Evolutionary conservation across 2,113 vertebrate genomes (phyloP), one percentile per base, ranked within the genome.

Genomic region (Bufo bufo): DNA sequence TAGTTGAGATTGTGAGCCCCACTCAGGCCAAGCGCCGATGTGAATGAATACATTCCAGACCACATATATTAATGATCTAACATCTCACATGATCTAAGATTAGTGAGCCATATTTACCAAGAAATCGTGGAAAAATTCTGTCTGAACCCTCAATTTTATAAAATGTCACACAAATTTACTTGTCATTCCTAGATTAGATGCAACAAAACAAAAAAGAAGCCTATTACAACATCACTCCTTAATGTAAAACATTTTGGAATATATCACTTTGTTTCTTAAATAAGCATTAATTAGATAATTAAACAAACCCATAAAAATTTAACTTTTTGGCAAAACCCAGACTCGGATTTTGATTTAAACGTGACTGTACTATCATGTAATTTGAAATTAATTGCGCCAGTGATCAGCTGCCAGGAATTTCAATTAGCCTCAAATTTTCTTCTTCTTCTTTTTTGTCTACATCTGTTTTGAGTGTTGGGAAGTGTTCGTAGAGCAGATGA

Each of bases 401-500:
- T 81, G 78, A 58, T 59, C 6, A 14, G 23, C 56, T 81, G 33
- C 33, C 33, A 12, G 33, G 54, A n/a, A 56, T 58, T 80, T 58
- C 77, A 59, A 80, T n/a, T 80, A 80, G 61, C 56, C 77, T 58
- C 52, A 33, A 33, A 33, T 33, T 33, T 33, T 33, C 33, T 33
- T 59, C 43, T 81, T 58, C 45, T 61, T 81, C 56, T 61, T 81
- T 81, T 11, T 81, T 59, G 45, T 61, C 54, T 43, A 81, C 78
- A 81, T 81, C 78, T 81, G 78, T 81, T 81, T 81, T 20, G 33
- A 81, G 78, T 81, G 14, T 16, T 81, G 78, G 78, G 56, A 80
- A 80, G 78, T 80, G 78, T 81, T 81, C 33, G 23, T 17, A 45
- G 16, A 81, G 58, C 78, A 61, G 56, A 81, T 17, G 78, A 58